phyloP scores from a whole-genome alignment of 2,797 vertebrate species.

The Pseudochirops cupreus region DNA sequence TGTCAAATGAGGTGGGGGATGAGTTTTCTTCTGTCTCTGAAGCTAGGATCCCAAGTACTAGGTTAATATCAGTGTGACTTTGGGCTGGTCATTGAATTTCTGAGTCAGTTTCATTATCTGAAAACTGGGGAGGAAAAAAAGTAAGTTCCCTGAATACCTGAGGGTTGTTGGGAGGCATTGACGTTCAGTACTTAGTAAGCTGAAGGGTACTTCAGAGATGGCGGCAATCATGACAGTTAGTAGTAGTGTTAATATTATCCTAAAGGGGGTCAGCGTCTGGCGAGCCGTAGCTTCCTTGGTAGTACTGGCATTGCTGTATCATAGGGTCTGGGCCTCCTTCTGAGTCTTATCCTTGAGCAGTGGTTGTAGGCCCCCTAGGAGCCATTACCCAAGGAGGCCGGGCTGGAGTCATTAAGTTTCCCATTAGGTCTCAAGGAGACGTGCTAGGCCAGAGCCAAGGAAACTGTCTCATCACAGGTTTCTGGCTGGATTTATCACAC shows the following conservation, averaged over 20 bases:
- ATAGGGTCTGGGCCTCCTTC: neutral
- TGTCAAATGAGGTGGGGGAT: neutral
- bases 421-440: conserved; percentile 74
- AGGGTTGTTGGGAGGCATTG: neutral
- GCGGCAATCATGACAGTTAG: neutral
- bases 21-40: neutral
- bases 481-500: neutral
- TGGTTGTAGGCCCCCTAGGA: neutral
- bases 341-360: neutral
- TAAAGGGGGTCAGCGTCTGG: neutral
- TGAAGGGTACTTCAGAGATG: neutral
- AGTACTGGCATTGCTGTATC: neutral
- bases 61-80: neutral
- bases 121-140: neutral
- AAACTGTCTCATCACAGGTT: conserved; percentile 25
- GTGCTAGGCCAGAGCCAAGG: conserved; percentile 53
- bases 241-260: neutral
- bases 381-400: neutral
- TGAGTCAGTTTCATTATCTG: neutral
- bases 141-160: neutral
- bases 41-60: neutral
- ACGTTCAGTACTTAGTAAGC: neutral
- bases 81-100: neutral
- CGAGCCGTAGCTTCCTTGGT: neutral
- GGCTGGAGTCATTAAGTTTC: conserved; percentile 75